Base-by-base conservation (phyloP, 2,888 invertebrate species). In the Oasisia sp. region DNA sequence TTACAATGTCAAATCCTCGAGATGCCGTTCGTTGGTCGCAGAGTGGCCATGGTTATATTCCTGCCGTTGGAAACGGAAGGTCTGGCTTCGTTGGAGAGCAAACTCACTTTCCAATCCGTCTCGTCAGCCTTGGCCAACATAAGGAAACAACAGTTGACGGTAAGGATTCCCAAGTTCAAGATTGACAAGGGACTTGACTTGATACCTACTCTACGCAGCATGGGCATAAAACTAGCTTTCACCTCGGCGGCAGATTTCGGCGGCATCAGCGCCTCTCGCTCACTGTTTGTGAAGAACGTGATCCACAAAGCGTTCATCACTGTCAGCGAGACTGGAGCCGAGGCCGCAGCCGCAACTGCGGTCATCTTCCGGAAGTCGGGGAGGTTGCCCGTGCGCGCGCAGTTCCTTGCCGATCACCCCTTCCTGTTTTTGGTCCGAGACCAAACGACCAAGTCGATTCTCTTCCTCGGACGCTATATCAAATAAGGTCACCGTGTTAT, bases 301-400 rank as follows among this genome's bases (percentile, higher is more conserved):
- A 92, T 95, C 11, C 96, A 96, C 93, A 95, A 96, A 93, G 95
- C 95, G 11, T 95, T 95, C 93, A 94, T 96, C 38, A 95, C 96
- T 91, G 95, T 96, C 0, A 95, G 95, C 92, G 96, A 96, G 93
- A 95, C 96, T 92, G 96, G 96, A 0, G 94, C 95, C 2, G 96
- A 95, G 91, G 96, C 96, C 3, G 95, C 96, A 12, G 95, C 95
- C 8, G 95, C 96, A 8, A 95, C 94, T n/a, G 93, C 92, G 12
- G 91, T 91, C 19, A 92, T 90, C 91, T 90, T 92, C 4, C 74
- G 92, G 91, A 58, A 89, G 14, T 32, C 89, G 27, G 32, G 58
- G 11, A 32, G 11, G 19, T 14, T 92, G n/a, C 14, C 74, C 7
- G 7, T 58, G 32, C 89, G 91, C 11, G 91, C 92, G 7, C 27